phyloP scores from a whole-genome alignment of 2,888 invertebrate genomes.

The Patella depressa region DNA sequence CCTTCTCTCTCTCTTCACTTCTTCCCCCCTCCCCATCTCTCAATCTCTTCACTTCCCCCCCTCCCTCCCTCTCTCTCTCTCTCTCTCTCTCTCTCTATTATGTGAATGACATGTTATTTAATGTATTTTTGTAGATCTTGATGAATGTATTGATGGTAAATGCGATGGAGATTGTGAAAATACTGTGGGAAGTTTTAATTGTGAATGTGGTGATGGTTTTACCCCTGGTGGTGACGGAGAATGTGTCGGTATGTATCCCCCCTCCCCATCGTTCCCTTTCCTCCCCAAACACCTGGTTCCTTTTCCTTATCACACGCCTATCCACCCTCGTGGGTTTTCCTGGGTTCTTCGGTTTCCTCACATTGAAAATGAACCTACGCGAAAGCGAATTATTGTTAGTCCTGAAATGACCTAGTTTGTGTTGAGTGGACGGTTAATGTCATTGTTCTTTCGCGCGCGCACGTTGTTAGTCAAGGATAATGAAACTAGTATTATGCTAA shows the following conservation, averaged over 20 bases:
- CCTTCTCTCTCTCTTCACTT: too few relatives aligned
- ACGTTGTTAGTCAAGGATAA: too few relatives aligned
- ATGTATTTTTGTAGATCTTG: slow-evolving; percentile 77
- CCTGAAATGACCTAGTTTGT: too few relatives aligned
- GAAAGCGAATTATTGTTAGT: too few relatives aligned
- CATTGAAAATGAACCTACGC: too few relatives aligned
- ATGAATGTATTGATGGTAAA: slow-evolving; percentile 82
- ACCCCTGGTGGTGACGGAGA: slow-evolving; percentile 78
- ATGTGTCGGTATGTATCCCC: slow-evolving; percentile 57
- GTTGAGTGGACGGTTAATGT: too few relatives aligned
- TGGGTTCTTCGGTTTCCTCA: too few relatives aligned
- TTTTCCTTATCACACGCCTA: not conserved
- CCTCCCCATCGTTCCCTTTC: not conserved
- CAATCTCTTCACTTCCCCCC: too few relatives aligned
- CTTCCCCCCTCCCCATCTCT: too few relatives aligned
- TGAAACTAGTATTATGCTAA: not conserved
- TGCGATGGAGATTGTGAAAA: slow-evolving; percentile 85
- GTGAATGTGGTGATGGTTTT: slow-evolving; percentile 83
- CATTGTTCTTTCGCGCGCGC: too few relatives aligned
- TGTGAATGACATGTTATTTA: not conserved
- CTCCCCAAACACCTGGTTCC: not conserved
- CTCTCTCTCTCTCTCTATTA: not conserved
- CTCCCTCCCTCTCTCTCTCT: not conserved
- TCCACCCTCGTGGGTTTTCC: too few relatives aligned
- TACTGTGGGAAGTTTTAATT: slow-evolving; percentile 82